A percentile compares a stretch with the other conserved stretches of the same genome.
Evolutionary conservation across 2,888 invertebrate species (phyloP).

Genomic region (Xestia sexstrigata): DNA sequence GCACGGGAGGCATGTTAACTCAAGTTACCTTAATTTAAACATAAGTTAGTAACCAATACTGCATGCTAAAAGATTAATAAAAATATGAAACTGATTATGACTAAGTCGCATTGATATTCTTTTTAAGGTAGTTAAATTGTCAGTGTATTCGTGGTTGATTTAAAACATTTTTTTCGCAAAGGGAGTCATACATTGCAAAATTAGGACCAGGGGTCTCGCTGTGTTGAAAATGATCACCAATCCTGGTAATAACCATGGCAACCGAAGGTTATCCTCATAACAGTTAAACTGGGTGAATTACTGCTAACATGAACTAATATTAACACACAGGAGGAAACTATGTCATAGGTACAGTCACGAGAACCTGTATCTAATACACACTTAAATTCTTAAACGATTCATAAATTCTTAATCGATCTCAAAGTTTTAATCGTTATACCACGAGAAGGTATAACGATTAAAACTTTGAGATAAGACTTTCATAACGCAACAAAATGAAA

Average conservation of each 20-base stretch:
- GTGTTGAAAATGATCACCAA: neutral
- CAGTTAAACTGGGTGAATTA: neutral
- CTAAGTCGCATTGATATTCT: neutral
- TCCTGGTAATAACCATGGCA: neutral
- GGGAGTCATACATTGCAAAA: neutral
- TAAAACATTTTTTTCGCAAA: neutral
- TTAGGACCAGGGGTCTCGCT: neutral
- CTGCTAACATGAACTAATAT: conserved; percentile 7
- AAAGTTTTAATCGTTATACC: too few relatives aligned
- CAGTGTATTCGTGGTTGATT: neutral
- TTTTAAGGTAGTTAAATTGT: neutral
- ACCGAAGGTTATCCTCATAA: neutral
- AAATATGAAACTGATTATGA: neutral
- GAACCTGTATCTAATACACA: neutral
- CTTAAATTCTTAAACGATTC: too few relatives aligned
- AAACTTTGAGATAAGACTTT: neutral
- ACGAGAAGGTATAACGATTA: neutral
- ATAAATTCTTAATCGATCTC: too few relatives aligned
- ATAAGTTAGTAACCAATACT: neutral
- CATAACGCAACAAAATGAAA: neutral
- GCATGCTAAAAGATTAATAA: neutral
- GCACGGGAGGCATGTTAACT: neutral
- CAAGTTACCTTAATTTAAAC: neutral
- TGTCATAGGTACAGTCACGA: neutral
- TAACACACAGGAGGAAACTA: neutral